Evolutionary conservation across 1,140 invertebrate genomes (phyloP).

Genomic region (Achatina immaculata): DNA sequence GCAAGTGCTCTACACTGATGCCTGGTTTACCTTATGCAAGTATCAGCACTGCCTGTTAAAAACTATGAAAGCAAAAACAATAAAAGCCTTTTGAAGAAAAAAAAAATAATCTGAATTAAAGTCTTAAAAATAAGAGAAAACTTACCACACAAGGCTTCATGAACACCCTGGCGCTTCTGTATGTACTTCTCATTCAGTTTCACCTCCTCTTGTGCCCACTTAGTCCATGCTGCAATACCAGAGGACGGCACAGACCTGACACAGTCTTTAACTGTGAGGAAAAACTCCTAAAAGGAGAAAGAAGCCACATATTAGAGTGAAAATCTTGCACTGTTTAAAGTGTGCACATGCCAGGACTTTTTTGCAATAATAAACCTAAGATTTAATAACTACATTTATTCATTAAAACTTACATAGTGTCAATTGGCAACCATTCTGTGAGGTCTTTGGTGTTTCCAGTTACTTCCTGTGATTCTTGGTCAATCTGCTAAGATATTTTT

Average conservation of each 20-base stretch:
- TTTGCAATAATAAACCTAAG: neutral
- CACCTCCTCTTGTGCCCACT: conserved; percentile 71
- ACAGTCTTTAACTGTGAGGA: conserved; percentile 92
- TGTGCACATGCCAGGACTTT: neutral
- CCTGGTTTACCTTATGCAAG: no score
- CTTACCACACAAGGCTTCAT: conserved; percentile 85
- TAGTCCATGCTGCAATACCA: conserved; percentile 68
- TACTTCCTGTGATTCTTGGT: no score
- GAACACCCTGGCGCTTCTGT: conserved; percentile 74
- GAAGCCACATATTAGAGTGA: conserved; percentile 2
- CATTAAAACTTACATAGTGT: no score
- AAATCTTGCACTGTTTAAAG: neutral
- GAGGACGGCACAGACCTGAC: conserved; percentile 75
- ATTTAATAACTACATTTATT: no score
- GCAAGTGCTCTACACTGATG: no score
- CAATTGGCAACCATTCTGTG: no score
- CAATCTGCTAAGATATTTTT: no score
- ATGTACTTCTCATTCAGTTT: conserved; percentile 63
- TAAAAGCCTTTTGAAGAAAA: no score
- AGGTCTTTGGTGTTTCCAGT: no score
- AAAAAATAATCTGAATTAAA: no score
- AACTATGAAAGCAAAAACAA: no score
- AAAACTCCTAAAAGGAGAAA: conserved; percentile 86
- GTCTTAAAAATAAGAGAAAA: neutral
- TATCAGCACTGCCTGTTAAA: no score